phyloP scores from a whole-genome alignment of 2,113 vertebrate genomes.

The Beaufortia kweichowensis region DNA sequence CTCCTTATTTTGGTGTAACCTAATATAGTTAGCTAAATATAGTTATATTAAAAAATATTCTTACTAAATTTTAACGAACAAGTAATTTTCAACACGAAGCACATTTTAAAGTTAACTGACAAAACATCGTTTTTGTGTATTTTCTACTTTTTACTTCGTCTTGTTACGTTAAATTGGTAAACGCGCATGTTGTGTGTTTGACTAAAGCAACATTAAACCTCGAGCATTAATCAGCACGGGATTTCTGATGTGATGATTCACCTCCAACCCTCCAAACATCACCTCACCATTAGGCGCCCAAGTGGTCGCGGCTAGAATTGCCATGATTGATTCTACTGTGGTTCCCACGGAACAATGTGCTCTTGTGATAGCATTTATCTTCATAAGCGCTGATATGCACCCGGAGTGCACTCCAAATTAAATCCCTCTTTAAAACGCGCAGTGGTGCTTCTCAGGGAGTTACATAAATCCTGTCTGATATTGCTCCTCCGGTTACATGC shows the following conservation, averaged over 20 bases:
- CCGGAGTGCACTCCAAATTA: constrained; percentile 49
- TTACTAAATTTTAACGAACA: too few relatives aligned
- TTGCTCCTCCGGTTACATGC: constrained; percentile 36
- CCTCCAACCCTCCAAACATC: constrained; percentile 16
- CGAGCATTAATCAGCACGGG: background rate
- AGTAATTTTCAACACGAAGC: too few relatives aligned
- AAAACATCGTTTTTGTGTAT: too few relatives aligned
- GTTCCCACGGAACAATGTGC: constrained; percentile 63
- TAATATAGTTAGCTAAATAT: too few relatives aligned
- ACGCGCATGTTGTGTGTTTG: constrained; percentile 13
- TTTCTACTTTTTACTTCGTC: background rate
- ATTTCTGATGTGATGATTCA: constrained; percentile 48
- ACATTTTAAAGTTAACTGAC: too few relatives aligned
- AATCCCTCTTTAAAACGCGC: constrained; percentile 49
- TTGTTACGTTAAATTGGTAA: background rate
- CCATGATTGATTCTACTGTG: constrained; percentile 73
- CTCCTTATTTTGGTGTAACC: too few relatives aligned
- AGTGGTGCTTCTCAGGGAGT: constrained; percentile 36
- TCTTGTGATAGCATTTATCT: constrained; percentile 71
- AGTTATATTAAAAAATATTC: too few relatives aligned
- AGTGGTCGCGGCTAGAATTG: constrained; percentile 72
- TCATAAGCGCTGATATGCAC: constrained; percentile 63
- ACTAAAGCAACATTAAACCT: constrained; percentile 26
- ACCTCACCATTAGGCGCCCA: constrained; percentile 61
- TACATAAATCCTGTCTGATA: constrained; percentile 51